These are phyloP conservation scores for Halictus rubicundus DNA, from an alignment of 1,140 invertebrate genomes.

Conservation along the genomic window DNA sequence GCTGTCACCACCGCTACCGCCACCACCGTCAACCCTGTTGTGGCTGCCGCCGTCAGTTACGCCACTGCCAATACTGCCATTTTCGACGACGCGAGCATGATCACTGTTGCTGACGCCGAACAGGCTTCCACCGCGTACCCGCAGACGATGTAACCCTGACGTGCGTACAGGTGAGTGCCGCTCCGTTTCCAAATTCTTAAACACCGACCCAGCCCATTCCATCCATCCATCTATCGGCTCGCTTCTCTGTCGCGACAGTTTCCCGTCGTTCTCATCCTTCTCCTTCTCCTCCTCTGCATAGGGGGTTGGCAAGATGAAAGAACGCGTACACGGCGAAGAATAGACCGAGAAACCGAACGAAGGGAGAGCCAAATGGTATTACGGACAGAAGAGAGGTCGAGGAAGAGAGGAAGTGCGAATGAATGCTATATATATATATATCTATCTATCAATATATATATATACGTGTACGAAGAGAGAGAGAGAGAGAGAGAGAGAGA, in stretches of 20 bases:
- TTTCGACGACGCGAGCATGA: conserved; percentile 37
- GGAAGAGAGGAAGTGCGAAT: not conserved
- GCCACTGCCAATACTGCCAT: conserved; percentile 64
- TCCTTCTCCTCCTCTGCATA: not conserved
- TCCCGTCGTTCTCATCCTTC: not conserved
- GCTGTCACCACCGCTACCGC: conserved; percentile 1
- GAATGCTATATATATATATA: not conserved
- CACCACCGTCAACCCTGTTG: not conserved
- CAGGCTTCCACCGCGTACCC: conserved; percentile 47
- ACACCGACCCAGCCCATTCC: not conserved
- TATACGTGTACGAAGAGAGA: not conserved
- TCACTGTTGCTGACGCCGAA: conserved; percentile 42
- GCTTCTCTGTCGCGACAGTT: not conserved
- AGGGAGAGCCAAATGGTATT: not conserved
- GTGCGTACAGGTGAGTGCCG: conserved; percentile 44
- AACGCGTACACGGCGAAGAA: not conserved
- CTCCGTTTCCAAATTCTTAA: not conserved
- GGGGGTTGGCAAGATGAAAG: not conserved
- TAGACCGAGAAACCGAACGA: not conserved
- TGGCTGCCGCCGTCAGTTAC: not conserved
- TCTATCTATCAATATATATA: no score
- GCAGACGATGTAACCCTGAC: conserved; percentile 50
- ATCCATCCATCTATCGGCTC: not conserved
- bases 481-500: not conserved
- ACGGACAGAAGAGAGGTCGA: not conserved